Base-by-base conservation (phyloP, 2,113 vertebrate species). In the Motacilla tschutschensis region DNA sequence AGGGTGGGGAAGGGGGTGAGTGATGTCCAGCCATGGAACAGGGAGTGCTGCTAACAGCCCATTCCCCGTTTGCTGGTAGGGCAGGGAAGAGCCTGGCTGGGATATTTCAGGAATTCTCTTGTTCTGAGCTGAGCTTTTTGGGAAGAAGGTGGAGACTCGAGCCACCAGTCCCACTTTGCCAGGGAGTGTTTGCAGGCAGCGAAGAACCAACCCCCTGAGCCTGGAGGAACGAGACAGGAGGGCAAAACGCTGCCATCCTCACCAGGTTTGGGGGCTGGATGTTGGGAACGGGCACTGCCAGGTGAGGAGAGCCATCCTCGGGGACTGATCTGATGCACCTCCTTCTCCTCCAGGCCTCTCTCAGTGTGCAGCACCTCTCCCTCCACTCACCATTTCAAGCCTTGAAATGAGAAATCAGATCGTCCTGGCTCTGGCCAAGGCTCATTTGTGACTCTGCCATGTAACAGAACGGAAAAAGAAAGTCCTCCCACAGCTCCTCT, bases 401-500 rank as follows among this genome's bases (percentile, higher is more conserved):
- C 85, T 92, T 85, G 67, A 87, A 93, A 94, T 83, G 92, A 92
- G 90, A 92, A 87, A 94, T 83, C 89, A 85, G 91, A 83, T 93
- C 85, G 73, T 51, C 15, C 78, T 78, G 86, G 93, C 77, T 83
- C 66, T 92, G 92, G 94, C 91, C 91, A 62, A 85, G 86, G 89
- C 81, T 93, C 92, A 85, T 93, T 91, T 96, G 94, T 93, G 89
- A 79, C 90, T 93, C 92, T 93, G 93, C 94, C 94, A 95, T 87
- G 79, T 25, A 93, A 78, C 89, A 83, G 93, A 94, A 95, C 78
- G 93, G 90, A 92, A 92, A 93, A 92, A 93, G 85, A 95, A 91
- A 93, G 86, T 94, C 94, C 93, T 94, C 95, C 94, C 92, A 95
- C 94, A 88, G 94, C 91, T 95, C 91, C 94, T 92, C 90, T 53